A percentile compares a stretch with the other conserved stretches of the same genome.
Evolutionary conservation across 2,113 vertebrate genomes (phyloP).

Genomic region (Mola mola): DNA sequence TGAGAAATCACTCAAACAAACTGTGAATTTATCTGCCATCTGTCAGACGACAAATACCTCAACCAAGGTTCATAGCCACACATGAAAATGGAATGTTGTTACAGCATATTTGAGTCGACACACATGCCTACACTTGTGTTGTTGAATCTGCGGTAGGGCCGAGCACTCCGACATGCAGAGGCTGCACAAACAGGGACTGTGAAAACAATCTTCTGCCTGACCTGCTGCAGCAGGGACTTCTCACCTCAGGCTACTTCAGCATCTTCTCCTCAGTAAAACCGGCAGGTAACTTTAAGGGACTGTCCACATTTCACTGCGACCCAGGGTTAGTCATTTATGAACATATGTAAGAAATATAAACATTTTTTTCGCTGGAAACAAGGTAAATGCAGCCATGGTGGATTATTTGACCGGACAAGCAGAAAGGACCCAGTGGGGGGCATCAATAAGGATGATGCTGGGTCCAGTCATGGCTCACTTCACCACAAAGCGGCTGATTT

Average conservation of each 20-base stretch:
- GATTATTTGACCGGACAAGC: constrained; percentile 54
- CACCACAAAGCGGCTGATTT: constrained; percentile 62
- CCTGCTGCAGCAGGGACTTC: constrained; percentile 42
- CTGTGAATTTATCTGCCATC: constrained; percentile 9
- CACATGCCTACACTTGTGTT: too few relatives aligned
- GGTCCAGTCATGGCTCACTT: constrained; percentile 58
- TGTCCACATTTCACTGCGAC: too few relatives aligned
- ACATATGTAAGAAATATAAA: too few relatives aligned
- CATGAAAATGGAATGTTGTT: not conserved
- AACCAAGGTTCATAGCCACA: not conserved
- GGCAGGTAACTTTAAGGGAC: constrained; percentile 45
- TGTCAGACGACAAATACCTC: not conserved
- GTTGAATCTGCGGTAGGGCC: constrained; percentile 32
- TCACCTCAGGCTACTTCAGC: constrained; percentile 76
- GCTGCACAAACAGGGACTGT: constrained; percentile 52
- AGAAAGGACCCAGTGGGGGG: constrained; percentile 56
- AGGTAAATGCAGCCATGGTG: constrained; percentile 78
- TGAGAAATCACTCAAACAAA: constrained; percentile 3
- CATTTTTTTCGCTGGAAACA: not conserved
- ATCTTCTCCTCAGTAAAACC: constrained; percentile 59
- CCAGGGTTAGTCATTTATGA: too few relatives aligned
- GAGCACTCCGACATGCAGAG: constrained; percentile 61
- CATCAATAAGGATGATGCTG: constrained; percentile 65
- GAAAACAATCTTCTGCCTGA: constrained; percentile 63
- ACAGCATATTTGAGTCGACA: too few relatives aligned